A percentile compares a stretch with the other conserved stretches of the same genome.
Conservation (phyloP, 1,140 invertebrate genomes). For the Muscidifurax raptorellus region DNA sequence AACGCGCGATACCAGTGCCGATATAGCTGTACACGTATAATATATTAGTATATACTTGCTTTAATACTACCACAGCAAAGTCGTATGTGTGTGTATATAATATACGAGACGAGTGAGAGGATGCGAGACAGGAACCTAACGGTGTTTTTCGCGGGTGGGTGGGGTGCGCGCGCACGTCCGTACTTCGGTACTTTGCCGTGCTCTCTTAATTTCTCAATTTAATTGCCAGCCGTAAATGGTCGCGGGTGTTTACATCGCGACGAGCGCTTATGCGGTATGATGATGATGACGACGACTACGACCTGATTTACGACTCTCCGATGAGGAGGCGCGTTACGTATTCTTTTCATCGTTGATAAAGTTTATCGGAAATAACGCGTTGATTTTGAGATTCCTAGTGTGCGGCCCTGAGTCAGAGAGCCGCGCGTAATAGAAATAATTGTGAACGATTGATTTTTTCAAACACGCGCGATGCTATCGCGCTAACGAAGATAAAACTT, state of each 20-base stretch:
- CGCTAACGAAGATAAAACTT: no score
- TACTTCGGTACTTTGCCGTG: neutral
- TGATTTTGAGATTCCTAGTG: no score
- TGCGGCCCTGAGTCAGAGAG: neutral
- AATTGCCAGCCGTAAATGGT: slow-evolving; percentile 10
- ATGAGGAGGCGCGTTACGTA: no score
- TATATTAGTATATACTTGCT: neutral
- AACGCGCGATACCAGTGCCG: neutral
- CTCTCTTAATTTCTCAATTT: slow-evolving; percentile 25
- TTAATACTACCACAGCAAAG: neutral
- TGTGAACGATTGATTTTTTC: no score
- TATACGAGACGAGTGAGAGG: neutral
- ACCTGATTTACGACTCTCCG: neutral
- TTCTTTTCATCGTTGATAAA: neutral
- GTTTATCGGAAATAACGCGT: neutral
- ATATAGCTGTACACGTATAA: neutral
- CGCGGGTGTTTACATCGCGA: neutral
- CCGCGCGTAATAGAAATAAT: no score
- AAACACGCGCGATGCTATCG: no score
- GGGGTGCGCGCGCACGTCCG: no score
- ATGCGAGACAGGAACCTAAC: slow-evolving; percentile 3
- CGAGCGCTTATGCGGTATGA: neutral
- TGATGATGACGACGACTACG: neutral
- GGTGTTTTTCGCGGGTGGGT: neutral
- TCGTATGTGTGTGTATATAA: neutral